These are phyloP conservation scores for Archips crataeganus DNA, from an alignment of 2,888 invertebrate genomes.

Conservation along the genomic window DNA sequence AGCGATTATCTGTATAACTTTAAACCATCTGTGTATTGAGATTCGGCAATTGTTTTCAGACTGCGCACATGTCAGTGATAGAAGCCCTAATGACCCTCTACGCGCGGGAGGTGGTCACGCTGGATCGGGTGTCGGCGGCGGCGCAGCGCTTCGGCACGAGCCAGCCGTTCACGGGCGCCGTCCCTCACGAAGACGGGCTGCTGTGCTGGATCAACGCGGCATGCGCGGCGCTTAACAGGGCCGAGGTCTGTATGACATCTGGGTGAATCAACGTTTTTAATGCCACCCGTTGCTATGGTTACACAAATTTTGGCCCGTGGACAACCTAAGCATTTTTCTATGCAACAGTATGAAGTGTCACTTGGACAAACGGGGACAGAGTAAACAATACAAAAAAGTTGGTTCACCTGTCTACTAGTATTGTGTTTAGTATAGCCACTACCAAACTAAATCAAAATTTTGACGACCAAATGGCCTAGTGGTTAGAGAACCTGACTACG, in stretches of 20 bases:
- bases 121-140: conserved; percentile 94
- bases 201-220: conserved; percentile 96
- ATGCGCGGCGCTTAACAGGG: conserved; percentile 90
- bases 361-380: too few species aligned
- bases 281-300: too few species aligned
- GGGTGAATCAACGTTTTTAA: too few species aligned
- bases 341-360: too few species aligned
- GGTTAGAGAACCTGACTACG: too few species aligned
- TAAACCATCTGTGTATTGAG: neutral
- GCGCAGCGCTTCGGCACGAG: conserved; percentile 90
- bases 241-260: conserved; percentile 62
- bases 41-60: conserved; percentile 85
- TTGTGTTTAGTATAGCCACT: too few species aligned
- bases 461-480: too few species aligned
- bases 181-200: conserved; percentile 93
- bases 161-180: conserved; percentile 75
- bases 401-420: too few species aligned
- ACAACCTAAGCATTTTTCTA: too few species aligned
- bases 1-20: neutral
- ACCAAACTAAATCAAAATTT: too few species aligned
- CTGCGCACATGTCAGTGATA: conserved; percentile 97
- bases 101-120: conserved; percentile 95
- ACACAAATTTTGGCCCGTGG: too few species aligned
- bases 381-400: too few species aligned
- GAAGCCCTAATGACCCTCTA: conserved; percentile 98